Percentiles rank a stretch among this genome's conserved stretches.
Conservation (phyloP, 1,140 invertebrate species). For the Leptinotarsa texana region DNA sequence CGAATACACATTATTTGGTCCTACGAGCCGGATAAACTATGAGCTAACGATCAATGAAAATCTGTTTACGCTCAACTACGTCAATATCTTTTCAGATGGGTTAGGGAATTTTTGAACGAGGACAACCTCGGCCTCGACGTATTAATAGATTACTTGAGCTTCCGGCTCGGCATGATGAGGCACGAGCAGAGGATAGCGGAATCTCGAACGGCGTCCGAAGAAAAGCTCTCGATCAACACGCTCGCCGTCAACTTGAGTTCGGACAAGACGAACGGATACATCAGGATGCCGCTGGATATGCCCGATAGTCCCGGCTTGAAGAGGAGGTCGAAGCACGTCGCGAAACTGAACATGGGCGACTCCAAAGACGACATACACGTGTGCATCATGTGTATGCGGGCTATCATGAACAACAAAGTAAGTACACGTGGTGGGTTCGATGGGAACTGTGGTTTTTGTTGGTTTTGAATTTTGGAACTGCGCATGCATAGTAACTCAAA, state of each 20-base stretch:
- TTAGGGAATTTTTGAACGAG: conserved; percentile 95
- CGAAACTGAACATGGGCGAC: conserved; percentile 94
- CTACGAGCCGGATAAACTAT: too few species aligned
- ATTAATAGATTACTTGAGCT: conserved; percentile 95
- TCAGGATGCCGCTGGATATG: conserved; percentile 65
- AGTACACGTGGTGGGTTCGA: conserved; percentile 24
- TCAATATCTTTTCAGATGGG: conserved; percentile 75
- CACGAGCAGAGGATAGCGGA: conserved; percentile 80
- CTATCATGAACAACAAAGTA: conserved; percentile 99
- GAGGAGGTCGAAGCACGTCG: conserved; percentile 80
- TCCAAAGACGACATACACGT: conserved; percentile 98
- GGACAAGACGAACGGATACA: conserved; percentile 51
- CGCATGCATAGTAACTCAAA: too few species aligned
- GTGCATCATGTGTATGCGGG: conserved; percentile 97
- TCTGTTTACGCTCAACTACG: too few species aligned
- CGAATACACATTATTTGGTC: too few species aligned
- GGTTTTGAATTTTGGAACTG: too few species aligned
- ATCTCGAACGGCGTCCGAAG: conserved; percentile 72
- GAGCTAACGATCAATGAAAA: too few species aligned
- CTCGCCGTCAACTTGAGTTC: conserved; percentile 34
- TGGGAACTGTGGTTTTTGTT: too few species aligned
- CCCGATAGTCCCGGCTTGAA: conserved; percentile 73
- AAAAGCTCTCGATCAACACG: conserved; percentile 58
- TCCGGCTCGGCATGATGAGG: conserved; percentile 88
- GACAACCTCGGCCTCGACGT: conserved; percentile 95